Evolutionary conservation across 2,888 invertebrate species (phyloP).

Genomic region (Notocelia uddmanniana): DNA sequence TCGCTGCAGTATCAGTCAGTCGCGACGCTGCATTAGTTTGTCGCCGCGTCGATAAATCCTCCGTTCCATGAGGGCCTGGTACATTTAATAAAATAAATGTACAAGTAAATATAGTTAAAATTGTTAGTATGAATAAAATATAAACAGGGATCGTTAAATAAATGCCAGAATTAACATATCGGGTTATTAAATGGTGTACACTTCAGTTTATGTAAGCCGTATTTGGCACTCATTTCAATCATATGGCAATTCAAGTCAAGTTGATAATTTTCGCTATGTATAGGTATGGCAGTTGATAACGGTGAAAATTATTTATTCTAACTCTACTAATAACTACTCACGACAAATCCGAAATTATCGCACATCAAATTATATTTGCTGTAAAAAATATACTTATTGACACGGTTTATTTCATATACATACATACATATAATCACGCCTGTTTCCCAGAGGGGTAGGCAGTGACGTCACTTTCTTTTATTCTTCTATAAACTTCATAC

Average conservation of each 20-base stretch:
- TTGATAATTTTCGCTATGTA: neutral
- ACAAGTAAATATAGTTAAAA: conserved; percentile 9
- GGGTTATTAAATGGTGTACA: conserved; percentile 1
- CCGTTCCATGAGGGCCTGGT: conserved; percentile 70
- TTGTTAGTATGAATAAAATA: conserved; percentile 5
- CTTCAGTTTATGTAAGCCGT: neutral
- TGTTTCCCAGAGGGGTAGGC: too few relatives aligned
- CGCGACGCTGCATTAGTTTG: conserved; percentile 82
- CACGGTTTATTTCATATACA: too few relatives aligned
- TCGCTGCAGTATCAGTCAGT: conserved; percentile 82
- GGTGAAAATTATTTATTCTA: too few relatives aligned
- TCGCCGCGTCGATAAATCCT: conserved; percentile 80
- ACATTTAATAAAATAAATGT: conserved; percentile 55
- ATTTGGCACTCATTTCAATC: conserved; percentile 3
- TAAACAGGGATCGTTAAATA: conserved; percentile 6
- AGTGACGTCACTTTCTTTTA: too few relatives aligned
- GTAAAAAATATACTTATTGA: too few relatives aligned
- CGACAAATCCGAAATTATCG: too few relatives aligned
- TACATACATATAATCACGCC: too few relatives aligned
- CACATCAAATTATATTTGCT: too few relatives aligned
- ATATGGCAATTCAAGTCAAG: neutral
- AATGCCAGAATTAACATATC: conserved; percentile 20
- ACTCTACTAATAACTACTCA: too few relatives aligned
- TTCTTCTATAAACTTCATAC: too few relatives aligned
- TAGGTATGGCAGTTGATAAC: too few relatives aligned